A percentile compares a stretch with the other conserved stretches of the same genome.
Conservation (phyloP, 2,113 vertebrate genomes). For the Apeltes quadracus region DNA sequence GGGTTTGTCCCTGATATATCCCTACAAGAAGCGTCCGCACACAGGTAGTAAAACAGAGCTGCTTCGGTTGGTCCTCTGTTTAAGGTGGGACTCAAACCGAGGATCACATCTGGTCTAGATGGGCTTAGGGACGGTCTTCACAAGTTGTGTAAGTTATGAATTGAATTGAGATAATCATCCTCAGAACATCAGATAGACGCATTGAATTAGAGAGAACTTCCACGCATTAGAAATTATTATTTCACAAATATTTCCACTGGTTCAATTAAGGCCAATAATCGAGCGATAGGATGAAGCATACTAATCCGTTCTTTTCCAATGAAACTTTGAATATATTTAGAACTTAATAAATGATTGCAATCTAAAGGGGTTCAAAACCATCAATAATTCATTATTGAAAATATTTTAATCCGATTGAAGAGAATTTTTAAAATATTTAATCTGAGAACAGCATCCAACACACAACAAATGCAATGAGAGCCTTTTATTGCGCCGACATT, state of each 20-base stretch:
- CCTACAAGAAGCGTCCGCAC: not conserved
- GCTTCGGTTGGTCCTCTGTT: not conserved
- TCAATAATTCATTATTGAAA: not conserved
- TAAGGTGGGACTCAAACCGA: not conserved
- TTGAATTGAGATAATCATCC: constrained; percentile 23
- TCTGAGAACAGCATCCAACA: not conserved
- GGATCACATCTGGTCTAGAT: not conserved
- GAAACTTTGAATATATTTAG: not conserved
- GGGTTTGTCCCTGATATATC: not conserved
- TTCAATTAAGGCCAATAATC: not conserved
- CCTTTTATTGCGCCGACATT: constrained; percentile 2
- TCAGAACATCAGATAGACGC: constrained; percentile 1
- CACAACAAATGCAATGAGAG: not conserved
- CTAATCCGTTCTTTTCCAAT: not conserved
- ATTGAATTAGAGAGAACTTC: not conserved
- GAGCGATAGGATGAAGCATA: not conserved
- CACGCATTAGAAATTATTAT: not conserved
- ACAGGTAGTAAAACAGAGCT: not conserved
- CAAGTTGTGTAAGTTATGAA: constrained; percentile 23
- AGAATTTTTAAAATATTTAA: not conserved
- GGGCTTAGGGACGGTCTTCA: no score
- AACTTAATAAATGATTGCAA: no score
- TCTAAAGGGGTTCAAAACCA: not conserved
- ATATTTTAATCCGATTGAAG: not conserved
- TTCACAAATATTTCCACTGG: not conserved